A percentile compares a stretch with the other conserved stretches of the same genome.
phyloP scores from a whole-genome alignment of 2,797 vertebrate genomes.

The Sebastes hopkinsi region DNA sequence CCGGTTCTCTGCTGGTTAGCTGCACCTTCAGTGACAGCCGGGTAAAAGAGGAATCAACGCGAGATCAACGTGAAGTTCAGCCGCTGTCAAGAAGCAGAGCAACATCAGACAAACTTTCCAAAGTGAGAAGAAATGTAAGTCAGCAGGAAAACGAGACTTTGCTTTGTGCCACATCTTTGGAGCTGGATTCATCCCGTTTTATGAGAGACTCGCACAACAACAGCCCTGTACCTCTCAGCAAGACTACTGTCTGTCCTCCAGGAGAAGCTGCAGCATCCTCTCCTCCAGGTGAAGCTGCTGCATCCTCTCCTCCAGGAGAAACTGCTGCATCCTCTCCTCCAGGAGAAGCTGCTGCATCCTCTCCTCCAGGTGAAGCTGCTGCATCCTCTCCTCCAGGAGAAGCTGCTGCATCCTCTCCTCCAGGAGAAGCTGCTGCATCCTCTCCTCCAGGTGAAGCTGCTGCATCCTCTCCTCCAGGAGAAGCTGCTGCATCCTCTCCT shows the following conservation, averaged over 20 bases:
- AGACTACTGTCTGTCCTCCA: background rate
- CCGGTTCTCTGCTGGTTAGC: background rate
- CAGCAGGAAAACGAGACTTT: background rate
- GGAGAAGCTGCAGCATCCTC: too few relatives aligned
- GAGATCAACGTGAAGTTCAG: background rate
- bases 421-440: too few relatives aligned
- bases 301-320: too few relatives aligned
- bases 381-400: too few relatives aligned
- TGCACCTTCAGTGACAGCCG: background rate
- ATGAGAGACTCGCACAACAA: background rate
- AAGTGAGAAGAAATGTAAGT: background rate
- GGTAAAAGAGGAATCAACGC: background rate
- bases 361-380: too few relatives aligned
- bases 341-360: too few relatives aligned
- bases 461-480: too few relatives aligned
- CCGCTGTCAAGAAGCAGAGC: background rate
- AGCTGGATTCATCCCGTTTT: background rate
- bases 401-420: too few relatives aligned
- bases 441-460: too few relatives aligned
- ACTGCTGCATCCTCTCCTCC: too few relatives aligned
- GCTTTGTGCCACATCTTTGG: background rate
- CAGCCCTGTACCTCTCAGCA: background rate
- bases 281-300: too few relatives aligned
- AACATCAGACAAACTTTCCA: slow-evolving; percentile 12
- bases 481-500: too few relatives aligned